A percentile compares a stretch with the other conserved stretches of the same genome.
phyloP scores from a whole-genome alignment of 2,113 vertebrate genomes.

The Lycocorax pyrrhopterus region DNA sequence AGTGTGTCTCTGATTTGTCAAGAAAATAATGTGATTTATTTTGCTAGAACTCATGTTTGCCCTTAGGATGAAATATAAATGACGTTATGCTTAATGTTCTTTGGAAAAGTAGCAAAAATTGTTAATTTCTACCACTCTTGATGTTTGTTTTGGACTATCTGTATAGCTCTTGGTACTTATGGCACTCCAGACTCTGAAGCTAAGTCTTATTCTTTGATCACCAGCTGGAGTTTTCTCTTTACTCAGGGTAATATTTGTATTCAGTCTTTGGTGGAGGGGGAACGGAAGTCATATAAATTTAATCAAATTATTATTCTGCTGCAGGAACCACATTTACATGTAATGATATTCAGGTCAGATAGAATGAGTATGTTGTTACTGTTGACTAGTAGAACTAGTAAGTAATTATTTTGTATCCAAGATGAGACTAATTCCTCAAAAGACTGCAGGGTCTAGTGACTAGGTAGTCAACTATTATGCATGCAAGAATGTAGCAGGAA shows the following conservation, averaged over 20 bases:
- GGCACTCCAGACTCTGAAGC: background rate
- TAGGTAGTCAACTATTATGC: background rate
- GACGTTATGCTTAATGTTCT: background rate
- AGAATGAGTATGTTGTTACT: background rate
- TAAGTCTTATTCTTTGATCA: background rate
- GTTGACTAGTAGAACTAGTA: background rate
- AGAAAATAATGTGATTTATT: background rate
- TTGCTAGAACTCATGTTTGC: background rate
- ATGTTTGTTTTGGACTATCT: background rate
- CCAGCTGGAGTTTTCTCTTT: background rate
- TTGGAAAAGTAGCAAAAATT: background rate
- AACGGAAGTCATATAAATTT: background rate
- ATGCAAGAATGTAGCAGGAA: background rate
- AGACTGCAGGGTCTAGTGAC: background rate
- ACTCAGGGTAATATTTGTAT: background rate
- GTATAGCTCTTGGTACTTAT: background rate
- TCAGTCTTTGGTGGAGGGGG: background rate
- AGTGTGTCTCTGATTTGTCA: background rate
- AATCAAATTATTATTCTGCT: background rate
- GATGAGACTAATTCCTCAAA: background rate
- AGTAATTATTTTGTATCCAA: background rate
- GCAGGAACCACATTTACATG: background rate
- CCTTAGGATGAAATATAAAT: background rate
- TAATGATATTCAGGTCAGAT: background rate
- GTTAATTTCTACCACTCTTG: fast-evolving